These are phyloP conservation scores for Drosophila sturtevanti DNA, from an alignment of 1,140 invertebrate genomes.

Conservation along the genomic window DNA sequence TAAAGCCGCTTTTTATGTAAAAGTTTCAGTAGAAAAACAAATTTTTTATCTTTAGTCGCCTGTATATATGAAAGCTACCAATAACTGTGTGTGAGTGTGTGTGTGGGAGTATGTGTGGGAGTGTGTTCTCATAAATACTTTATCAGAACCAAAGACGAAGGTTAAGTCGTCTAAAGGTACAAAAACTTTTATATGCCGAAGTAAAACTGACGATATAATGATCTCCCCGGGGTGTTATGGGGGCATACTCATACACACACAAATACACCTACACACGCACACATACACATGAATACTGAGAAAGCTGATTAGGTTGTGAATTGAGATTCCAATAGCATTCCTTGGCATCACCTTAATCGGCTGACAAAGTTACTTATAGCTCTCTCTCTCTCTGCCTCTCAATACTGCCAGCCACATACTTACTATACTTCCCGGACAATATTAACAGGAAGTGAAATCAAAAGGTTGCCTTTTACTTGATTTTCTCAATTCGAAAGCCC, in stretches of 20 bases:
- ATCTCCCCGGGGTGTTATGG: conserved; percentile 67
- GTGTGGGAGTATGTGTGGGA: not conserved
- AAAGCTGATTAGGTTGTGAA: conserved; percentile 60
- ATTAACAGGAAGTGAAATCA: conserved; percentile 81
- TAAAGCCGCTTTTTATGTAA: not conserved
- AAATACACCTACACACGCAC: not conserved
- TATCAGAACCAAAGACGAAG: conserved; percentile 51
- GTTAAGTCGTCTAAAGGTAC: conserved; percentile 60
- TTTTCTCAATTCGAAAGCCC: conserved; percentile 64
- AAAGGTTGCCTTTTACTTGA: conserved; percentile 79
- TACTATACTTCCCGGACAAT: conserved; percentile 46
- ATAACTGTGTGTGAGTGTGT: conserved; percentile 33
- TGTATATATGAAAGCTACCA: conserved; percentile 9
- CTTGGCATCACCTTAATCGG: conserved; percentile 78
- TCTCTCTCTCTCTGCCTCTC: conserved; percentile 31
- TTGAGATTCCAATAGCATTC: conserved; percentile 75
- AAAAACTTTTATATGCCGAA: conserved; percentile 50
- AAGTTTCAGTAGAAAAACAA: not conserved
- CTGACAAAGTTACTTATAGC: conserved; percentile 79
- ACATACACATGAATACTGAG: conserved; percentile 13
- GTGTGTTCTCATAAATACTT: conserved; percentile 67
- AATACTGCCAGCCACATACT: conserved; percentile 12
- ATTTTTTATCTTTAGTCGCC: conserved; percentile 15
- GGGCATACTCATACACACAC: not conserved
- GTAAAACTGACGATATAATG: conserved; percentile 74